A percentile compares a stretch with the other conserved stretches of the same genome.
phyloP scores from a whole-genome alignment of 2,888 invertebrate species.

The Xestobium rufovillosum region DNA sequence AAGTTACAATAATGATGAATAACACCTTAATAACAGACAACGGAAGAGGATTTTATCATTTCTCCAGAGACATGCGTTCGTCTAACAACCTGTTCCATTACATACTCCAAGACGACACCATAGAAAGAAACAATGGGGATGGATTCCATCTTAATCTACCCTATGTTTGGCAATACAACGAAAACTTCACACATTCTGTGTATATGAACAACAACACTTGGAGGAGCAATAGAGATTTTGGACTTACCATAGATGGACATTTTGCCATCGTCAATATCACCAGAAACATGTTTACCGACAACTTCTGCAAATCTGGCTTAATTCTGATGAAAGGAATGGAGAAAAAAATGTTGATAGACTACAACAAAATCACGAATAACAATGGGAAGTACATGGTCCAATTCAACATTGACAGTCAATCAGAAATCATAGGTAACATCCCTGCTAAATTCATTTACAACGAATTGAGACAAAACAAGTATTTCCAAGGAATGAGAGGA shows the following conservation, averaged over 20 bases:
- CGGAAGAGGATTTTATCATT: slow-evolving; percentile 78
- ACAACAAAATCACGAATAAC: slow-evolving; percentile 74
- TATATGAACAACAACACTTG: slow-evolving; percentile 83
- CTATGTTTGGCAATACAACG: slow-evolving; percentile 92
- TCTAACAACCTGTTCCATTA: slow-evolving; percentile 98
- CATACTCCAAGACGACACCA: slow-evolving; percentile 74
- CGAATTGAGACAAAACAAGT: slow-evolving; percentile 64
- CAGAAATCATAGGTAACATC: slow-evolving; percentile 82
- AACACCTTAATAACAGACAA: slow-evolving; percentile 80
- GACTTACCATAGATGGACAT: slow-evolving; percentile 83
- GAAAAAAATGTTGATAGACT: slow-evolving; percentile 78
- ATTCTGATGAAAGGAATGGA: slow-evolving; percentile 90
- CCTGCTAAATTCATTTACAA: slow-evolving; percentile 73
- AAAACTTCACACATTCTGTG: slow-evolving; percentile 88
- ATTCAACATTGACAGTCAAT: slow-evolving; percentile 84
- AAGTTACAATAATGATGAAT: slow-evolving; percentile 85
- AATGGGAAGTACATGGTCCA: slow-evolving; percentile 77
- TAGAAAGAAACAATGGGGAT: slow-evolving; percentile 77
- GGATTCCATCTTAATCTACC: slow-evolving; percentile 87
- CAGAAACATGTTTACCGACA: slow-evolving; percentile 76
- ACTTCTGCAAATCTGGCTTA: slow-evolving; percentile 73
- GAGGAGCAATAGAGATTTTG: slow-evolving; percentile 78
- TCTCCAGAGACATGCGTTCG: slow-evolving; percentile 86
- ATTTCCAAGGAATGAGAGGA: slow-evolving; percentile 32
- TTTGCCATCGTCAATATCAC: slow-evolving; percentile 85